Conservation (phyloP, 2,797 vertebrate species). For the Chrysocyon brachyurus region DNA sequence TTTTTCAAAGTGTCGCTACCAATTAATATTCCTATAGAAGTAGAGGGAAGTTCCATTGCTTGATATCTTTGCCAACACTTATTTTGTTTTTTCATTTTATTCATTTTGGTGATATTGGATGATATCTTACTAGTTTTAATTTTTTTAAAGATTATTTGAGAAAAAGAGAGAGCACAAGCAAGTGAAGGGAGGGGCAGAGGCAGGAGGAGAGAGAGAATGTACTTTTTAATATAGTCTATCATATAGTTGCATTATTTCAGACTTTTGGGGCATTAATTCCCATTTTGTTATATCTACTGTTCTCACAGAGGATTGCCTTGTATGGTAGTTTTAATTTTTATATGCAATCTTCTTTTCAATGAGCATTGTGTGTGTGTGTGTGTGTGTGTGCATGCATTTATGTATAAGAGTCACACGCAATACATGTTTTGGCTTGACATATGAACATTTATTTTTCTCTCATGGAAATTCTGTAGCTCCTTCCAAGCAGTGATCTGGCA, state of each 20-base stretch:
- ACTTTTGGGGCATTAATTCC: background rate
- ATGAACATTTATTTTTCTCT: slow-evolving; percentile 59
- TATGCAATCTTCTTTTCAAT: slow-evolving; percentile 15
- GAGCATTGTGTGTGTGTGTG: background rate
- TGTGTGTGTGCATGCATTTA: background rate
- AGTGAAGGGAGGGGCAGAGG: background rate
- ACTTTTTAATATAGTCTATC: background rate
- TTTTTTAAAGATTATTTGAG: background rate
- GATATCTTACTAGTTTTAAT: slow-evolving; percentile 14
- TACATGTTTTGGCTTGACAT: slow-evolving; percentile 29
- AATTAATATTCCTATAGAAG: background rate
- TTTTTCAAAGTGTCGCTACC: background rate
- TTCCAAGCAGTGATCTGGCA: slow-evolving; percentile 21
- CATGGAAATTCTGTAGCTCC: background rate
- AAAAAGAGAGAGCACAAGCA: too few species aligned
- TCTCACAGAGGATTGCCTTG: background rate
- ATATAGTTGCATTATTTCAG: background rate
- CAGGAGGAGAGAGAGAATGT: background rate
- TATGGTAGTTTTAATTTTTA: background rate
- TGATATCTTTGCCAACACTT: background rate
- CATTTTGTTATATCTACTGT: background rate
- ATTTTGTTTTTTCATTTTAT: background rate
- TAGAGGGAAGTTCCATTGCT: background rate
- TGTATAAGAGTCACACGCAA: background rate
- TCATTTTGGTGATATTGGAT: background rate